phyloP scores from a whole-genome alignment of 30 jellyfish, hydroid and myxozoan species.

The Catostylus mosaicus region DNA sequence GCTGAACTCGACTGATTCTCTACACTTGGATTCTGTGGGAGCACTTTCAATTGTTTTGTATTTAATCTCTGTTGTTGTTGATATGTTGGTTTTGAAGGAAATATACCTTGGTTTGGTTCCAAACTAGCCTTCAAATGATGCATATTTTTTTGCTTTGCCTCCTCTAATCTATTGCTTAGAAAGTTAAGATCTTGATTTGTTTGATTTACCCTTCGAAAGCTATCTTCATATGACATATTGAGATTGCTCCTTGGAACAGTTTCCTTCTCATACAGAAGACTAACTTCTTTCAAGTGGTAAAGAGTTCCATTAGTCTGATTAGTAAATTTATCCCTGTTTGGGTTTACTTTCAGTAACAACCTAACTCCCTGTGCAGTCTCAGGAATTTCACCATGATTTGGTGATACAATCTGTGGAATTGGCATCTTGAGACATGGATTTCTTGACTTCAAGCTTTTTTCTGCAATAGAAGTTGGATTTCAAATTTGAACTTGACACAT shows the following conservation, averaged over 20 bases:
- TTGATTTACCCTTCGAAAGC: too few relatives aligned
- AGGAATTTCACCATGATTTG: conserved; percentile 18
- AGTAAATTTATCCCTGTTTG: not conserved
- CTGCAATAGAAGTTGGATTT: not conserved
- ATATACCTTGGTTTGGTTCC: too few relatives aligned
- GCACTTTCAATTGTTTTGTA: too few relatives aligned
- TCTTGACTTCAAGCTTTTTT: too few relatives aligned
- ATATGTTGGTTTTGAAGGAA: too few relatives aligned
- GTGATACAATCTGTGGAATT: conserved; percentile 11
- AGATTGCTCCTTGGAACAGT: not conserved
- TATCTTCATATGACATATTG: not conserved
- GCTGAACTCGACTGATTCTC: not conserved
- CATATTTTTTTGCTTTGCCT: too few relatives aligned
- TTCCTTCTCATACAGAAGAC: conserved; percentile 36
- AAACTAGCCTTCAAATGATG: too few relatives aligned
- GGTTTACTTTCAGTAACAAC: conserved; percentile 18
- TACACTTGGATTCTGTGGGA: not conserved
- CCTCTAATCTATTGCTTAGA: too few relatives aligned
- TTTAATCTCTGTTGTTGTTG: too few relatives aligned
- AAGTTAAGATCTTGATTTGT: too few relatives aligned
- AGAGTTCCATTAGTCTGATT: not conserved
- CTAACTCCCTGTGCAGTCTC: conserved; percentile 21
- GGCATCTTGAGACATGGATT: conserved; percentile 25
- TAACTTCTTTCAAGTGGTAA: conserved; percentile 43
- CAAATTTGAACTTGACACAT: too few relatives aligned